Percentiles rank a stretch among this genome's conserved stretches.
phyloP scores from a whole-genome alignment of 1,140 invertebrate genomes.

The Tetragonula clypearis region DNA sequence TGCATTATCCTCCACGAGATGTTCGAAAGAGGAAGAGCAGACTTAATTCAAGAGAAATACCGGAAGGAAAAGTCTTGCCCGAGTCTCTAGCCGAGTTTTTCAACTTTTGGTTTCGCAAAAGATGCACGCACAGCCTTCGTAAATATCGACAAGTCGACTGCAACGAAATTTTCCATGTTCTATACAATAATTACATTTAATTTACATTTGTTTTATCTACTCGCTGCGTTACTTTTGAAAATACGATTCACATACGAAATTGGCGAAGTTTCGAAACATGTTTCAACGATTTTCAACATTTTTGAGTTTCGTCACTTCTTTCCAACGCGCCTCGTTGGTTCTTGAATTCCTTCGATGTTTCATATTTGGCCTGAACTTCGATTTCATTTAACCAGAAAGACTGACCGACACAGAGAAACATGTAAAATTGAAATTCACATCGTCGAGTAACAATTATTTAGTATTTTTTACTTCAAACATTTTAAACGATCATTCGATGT shows the following conservation, averaged over 20 bases:
- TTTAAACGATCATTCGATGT: no score
- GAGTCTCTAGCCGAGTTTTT: background rate
- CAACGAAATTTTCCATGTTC: background rate
- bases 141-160: background rate
- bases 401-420: background rate
- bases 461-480: background rate
- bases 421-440: no score
- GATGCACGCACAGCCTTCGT: no score
- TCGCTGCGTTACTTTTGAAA: background rate
- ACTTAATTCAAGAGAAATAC: slow-evolving; percentile 14
- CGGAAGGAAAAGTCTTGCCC: background rate
- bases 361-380: no score
- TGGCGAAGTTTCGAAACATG: background rate
- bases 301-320: background rate
- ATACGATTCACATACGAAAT: background rate
- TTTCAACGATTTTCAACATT: background rate
- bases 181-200: background rate
- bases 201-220: background rate
- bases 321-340: background rate
- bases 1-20: slow-evolving; percentile 42
- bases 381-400: background rate
- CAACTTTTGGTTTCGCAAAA: background rate
- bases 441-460: background rate
- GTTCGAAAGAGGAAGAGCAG: background rate
- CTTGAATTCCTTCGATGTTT: background rate